Conservation (phyloP, 2,113 vertebrate species). For the Gadus macrocephalus region DNA sequence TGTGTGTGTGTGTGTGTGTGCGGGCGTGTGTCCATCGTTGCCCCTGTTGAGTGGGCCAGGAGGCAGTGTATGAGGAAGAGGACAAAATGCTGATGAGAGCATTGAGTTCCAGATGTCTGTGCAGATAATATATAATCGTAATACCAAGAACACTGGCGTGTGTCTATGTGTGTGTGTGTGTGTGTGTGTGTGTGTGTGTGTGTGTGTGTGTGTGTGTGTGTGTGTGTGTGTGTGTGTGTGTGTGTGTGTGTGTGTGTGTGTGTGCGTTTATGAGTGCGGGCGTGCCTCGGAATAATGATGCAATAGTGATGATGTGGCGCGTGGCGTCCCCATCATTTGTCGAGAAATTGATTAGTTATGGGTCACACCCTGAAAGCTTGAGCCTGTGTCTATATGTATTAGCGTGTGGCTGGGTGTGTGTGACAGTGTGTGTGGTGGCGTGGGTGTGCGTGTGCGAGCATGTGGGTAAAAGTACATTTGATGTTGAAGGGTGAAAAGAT, state of each 20-base stretch:
- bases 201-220: constrained; percentile 34
- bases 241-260: constrained; percentile 19
- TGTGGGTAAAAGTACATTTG: neutral
- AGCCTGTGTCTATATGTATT: constrained; percentile 22
- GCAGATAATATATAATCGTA: constrained; percentile 48
- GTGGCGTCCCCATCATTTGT: constrained; percentile 68
- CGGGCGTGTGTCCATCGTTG: constrained; percentile 16
- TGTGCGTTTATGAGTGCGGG: constrained; percentile 28
- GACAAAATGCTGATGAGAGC: constrained; percentile 22
- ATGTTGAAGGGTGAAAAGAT: neutral
- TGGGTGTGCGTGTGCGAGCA: neutral
- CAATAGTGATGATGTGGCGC: constrained; percentile 55
- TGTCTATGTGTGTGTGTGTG: constrained; percentile 16
- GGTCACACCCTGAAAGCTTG: constrained; percentile 52
- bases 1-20: constrained; percentile 9
- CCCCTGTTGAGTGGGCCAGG: no score
- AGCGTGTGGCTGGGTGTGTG: constrained; percentile 7
- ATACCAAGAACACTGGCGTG: constrained; percentile 27
- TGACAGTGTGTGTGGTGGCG: neutral
- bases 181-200: constrained; percentile 17
- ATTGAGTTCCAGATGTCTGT: constrained; percentile 56
- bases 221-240: no score
- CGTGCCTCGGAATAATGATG: constrained; percentile 46
- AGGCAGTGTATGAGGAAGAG: no score
- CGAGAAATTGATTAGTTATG: constrained; percentile 68